Evolutionary conservation across 1,140 invertebrate genomes (phyloP).

Genomic region (Aplysia californica): DNA sequence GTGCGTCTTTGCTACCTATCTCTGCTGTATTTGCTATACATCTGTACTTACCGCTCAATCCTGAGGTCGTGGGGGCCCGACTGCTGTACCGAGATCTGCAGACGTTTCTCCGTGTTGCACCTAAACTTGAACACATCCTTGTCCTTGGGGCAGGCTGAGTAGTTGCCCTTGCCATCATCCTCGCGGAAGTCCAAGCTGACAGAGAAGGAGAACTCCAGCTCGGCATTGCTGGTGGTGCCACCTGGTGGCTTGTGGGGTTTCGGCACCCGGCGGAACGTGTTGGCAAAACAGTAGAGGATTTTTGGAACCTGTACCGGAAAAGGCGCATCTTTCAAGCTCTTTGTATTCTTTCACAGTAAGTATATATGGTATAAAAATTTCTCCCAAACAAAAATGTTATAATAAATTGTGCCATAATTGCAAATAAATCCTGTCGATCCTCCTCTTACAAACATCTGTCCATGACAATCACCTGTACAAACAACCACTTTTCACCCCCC

Average conservation of each 20-base stretch:
- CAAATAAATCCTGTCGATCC: no score
- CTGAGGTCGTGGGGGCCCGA: slow-evolving; percentile 70
- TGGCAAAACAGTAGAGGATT: slow-evolving; percentile 86
- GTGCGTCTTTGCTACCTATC: no score
- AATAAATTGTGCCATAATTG: no score
- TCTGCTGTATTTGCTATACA: no score
- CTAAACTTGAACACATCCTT: slow-evolving; percentile 91
- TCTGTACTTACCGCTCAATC: slow-evolving; percentile 67
- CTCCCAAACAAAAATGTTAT: no score
- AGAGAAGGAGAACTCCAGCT: slow-evolving; percentile 76
- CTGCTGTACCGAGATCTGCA: slow-evolving; percentile 92
- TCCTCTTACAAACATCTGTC: no score
- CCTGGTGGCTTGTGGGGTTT: slow-evolving; percentile 30
- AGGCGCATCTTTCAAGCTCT: no score
- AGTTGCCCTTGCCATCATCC: slow-evolving; percentile 77
- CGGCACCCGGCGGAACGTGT: slow-evolving; percentile 83
- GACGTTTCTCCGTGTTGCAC: slow-evolving; percentile 89
- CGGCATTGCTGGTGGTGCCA: slow-evolving; percentile 32
- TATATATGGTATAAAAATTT: no score
- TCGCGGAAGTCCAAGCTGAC: slow-evolving; percentile 91
- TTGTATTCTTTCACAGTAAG: no score
- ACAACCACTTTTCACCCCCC: no score
- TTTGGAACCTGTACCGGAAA: slow-evolving; percentile 73
- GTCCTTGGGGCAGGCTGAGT: slow-evolving; percentile 88
- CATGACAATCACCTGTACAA: no score